Evolutionary conservation across 1,140 invertebrate genomes (phyloP).

Genomic region (Bombus difficillimus): DNA sequence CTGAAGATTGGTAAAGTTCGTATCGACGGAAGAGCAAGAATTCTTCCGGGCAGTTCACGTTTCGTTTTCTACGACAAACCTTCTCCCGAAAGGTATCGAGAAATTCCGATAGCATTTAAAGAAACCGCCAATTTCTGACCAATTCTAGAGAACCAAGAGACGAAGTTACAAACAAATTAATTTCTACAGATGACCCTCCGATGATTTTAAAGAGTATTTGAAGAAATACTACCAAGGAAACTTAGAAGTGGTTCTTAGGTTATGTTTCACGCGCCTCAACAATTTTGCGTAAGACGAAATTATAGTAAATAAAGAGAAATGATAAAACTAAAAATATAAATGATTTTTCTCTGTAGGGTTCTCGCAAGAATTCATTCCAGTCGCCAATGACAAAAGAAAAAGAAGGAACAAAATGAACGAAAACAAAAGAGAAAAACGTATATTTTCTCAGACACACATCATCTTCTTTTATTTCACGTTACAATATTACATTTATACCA

Average conservation of each 20-base stretch:
- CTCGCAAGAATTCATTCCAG: background rate
- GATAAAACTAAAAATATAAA: background rate
- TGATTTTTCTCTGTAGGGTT: too few species aligned
- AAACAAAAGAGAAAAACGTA: conserved; percentile 27
- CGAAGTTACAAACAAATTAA: background rate
- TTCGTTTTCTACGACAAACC: background rate
- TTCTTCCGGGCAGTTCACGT: conserved; percentile 29
- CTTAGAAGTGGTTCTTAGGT: background rate
- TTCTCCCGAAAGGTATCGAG: background rate
- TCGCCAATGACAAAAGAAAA: conserved; percentile 1
- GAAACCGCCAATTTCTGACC: background rate
- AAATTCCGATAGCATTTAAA: background rate
- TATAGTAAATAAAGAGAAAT: background rate
- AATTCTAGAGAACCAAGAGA: background rate
- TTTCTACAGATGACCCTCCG: background rate
- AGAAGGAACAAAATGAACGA: conserved; percentile 42
- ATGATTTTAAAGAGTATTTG: background rate
- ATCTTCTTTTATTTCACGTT: conserved; percentile 63
- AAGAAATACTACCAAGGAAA: background rate
- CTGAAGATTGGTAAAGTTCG: conserved; percentile 31
- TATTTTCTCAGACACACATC: conserved; percentile 49
- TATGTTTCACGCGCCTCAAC: too few species aligned
- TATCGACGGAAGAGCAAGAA: conserved; percentile 40
- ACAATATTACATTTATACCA: conserved; percentile 61
- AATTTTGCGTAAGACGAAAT: background rate